Conservation (phyloP, 2,888 invertebrate species). For the Epinotia ramella region DNA sequence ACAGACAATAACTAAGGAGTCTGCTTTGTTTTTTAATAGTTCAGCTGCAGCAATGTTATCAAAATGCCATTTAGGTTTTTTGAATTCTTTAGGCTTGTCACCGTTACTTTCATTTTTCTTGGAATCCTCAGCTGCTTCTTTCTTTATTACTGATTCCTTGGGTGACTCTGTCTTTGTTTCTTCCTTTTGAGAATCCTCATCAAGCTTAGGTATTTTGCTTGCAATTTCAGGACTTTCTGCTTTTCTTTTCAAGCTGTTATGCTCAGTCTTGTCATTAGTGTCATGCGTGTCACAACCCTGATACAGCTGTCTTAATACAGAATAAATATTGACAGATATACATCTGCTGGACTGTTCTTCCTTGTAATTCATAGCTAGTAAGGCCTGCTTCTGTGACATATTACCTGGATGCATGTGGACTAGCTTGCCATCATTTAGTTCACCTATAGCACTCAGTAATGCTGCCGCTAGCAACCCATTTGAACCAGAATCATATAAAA, state of each 20-base stretch:
- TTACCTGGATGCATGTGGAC: conserved; percentile 93
- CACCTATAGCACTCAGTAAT: conserved; percentile 91
- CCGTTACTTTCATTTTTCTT: conserved; percentile 32
- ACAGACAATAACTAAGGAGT: conserved; percentile 91
- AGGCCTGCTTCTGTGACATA: conserved; percentile 91
- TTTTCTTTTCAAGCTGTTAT: conserved; percentile 50
- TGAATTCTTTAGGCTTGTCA: conserved; percentile 58
- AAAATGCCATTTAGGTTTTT: conserved; percentile 88
- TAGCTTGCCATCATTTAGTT: conserved; percentile 86
- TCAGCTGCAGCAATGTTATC: conserved; percentile 88
- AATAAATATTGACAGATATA: conserved; percentile 91
- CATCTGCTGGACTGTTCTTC: conserved; percentile 89
- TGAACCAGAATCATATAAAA: conserved; percentile 95
- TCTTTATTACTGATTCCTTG: neutral
- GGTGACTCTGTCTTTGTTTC: neutral
- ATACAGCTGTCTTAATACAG: conserved; percentile 88
- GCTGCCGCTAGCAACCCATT: conserved; percentile 94
- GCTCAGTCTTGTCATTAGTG: conserved; percentile 56
- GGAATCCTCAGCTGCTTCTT: conserved; percentile 20
- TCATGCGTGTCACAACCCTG: conserved; percentile 82
- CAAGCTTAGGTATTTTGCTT: conserved; percentile 66
- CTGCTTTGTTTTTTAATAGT: conserved; percentile 87
- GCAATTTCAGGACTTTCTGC: conserved; percentile 48
- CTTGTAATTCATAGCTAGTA: conserved; percentile 92
- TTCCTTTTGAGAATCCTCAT: conserved; percentile 47